Conservation (phyloP, 2,113 vertebrate genomes). For the Prochilodus magdalenae region DNA sequence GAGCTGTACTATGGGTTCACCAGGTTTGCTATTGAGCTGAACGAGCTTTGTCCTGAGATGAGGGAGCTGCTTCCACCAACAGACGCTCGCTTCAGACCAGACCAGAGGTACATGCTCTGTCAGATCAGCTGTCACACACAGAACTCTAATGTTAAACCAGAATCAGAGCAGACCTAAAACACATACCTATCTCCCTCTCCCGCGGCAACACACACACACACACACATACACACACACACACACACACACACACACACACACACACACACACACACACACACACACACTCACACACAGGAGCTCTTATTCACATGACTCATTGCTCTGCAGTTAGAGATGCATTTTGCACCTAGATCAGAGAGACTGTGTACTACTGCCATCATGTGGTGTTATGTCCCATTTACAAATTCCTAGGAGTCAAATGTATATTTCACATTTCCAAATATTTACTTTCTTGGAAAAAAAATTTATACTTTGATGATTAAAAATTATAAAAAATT, state of each 20-base stretch:
- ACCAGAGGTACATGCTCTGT: slow-evolving; percentile 91
- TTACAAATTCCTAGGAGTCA: not conserved
- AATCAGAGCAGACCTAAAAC: no score
- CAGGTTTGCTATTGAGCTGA: slow-evolving; percentile 96
- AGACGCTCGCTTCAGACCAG: slow-evolving; percentile 94
- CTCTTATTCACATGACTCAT: slow-evolving; percentile 17
- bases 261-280: slow-evolving; percentile 78
- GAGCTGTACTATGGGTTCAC: slow-evolving; percentile 98
- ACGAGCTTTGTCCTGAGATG: slow-evolving; percentile 93
- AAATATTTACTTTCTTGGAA: not conserved
- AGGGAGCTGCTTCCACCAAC: slow-evolving; percentile 92
- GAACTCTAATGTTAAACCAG: no score
- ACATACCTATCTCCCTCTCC: no score
- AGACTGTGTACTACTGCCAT: slow-evolving; percentile 42
- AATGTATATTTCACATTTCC: not conserved
- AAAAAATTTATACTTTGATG: not conserved
- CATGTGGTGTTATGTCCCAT: not conserved
- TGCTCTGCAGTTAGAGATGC: not conserved
- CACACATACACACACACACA: slow-evolving; percentile 45
- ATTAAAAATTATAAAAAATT: not conserved
- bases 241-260: slow-evolving; percentile 69
- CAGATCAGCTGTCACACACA: no score
- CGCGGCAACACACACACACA: no score
- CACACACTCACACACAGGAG: not conserved
- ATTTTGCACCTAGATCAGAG: not conserved